Evolutionary conservation across 2,888 invertebrate genomes (phyloP), one percentile per base, ranked within the genome.

Genomic region (Thumatha senex): DNA sequence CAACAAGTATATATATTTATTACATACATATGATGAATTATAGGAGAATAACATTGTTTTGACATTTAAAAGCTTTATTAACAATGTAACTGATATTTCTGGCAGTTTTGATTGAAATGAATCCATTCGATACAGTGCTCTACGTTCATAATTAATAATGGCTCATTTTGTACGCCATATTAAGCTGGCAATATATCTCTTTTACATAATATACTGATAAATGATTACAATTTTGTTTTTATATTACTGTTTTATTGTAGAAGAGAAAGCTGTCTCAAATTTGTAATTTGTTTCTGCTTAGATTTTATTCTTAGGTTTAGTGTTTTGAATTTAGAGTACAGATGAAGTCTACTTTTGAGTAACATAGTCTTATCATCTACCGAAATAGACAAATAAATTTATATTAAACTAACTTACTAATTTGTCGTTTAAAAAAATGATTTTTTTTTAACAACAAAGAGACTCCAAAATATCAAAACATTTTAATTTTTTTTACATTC

Each of bases 131-230:
- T 48, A 52, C 41, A 40, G 39, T 34, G 13, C 40, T 44, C 35
- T 15, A 11, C 33, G 33, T 41, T 52, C 39, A 24, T 50, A 46
- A 51, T 63, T 56, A 60, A 56, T 57, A 46, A 41, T 46, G 14
- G 15, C 41, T 48, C 49, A 56, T 12, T 42, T 34, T 54, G 7
- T 24, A 24, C 18, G 31, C 18, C 36, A 48, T 44, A 51, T n/a
- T 46, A 47, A 51, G 31, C 54, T 36, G 12, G 30, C 33, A 48
- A 54, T 50, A 46, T 51, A 51, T 53, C 48, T 48, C 57, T 56
- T 58, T 62, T 68, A 65, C 65, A 58, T 73, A 78, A 76, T 67
- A 63, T 58, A 72, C 69, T 70, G 76, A 74, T 59, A 58, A 58
- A 64, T 61, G 48, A 54, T 51, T 48, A 31, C 56, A 33, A 15